Percentiles rank a stretch among this genome's conserved stretches.
phyloP scores from a whole-genome alignment of 30 jellyfish, hydroid and myxozoan species.

The Aurelia sp. region DNA sequence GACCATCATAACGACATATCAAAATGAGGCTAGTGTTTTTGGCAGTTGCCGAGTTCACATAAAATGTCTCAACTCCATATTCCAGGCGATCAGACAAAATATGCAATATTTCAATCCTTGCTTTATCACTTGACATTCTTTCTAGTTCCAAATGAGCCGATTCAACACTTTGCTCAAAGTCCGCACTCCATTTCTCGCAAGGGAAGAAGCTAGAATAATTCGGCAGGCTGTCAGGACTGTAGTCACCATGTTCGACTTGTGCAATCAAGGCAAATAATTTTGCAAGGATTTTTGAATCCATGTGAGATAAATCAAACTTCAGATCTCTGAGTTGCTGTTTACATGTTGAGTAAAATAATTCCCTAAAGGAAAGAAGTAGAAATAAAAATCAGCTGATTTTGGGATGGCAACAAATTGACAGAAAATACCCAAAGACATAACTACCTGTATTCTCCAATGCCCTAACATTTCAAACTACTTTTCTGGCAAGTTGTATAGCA shows the following conservation, averaged over 20 bases:
- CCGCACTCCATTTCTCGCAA: conserved; percentile 79
- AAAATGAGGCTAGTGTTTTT: conserved; percentile 73
- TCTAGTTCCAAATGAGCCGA: conserved; percentile 76
- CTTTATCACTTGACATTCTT: conserved; percentile 72
- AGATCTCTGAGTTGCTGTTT: conserved; percentile 56
- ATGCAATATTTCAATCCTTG: conserved; percentile 72
- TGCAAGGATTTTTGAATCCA: conserved; percentile 57
- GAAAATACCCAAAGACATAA: no score
- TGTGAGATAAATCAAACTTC: conserved; percentile 55
- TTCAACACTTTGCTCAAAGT: conserved; percentile 79
- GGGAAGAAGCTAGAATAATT: conserved; percentile 74
- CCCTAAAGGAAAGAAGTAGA: conserved; percentile 58
- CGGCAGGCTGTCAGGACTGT: conserved; percentile 81
- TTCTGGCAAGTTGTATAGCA: no score
- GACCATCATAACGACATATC: conserved; percentile 93
- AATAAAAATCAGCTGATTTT: no score
- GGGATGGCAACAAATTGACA: no score
- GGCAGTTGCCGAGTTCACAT: conserved; percentile 85
- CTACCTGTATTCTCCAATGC: no score
- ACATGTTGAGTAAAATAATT: conserved; percentile 72
- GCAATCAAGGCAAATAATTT: conserved; percentile 76
- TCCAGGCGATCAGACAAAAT: conserved; percentile 65
- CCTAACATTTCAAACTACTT: no score
- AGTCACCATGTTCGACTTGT: conserved; percentile 91
- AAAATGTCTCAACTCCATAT: conserved; percentile 92